These are phyloP conservation scores for Pteromalus puparum DNA, from an alignment of 1,140 invertebrate species.

Conservation along the genomic window DNA sequence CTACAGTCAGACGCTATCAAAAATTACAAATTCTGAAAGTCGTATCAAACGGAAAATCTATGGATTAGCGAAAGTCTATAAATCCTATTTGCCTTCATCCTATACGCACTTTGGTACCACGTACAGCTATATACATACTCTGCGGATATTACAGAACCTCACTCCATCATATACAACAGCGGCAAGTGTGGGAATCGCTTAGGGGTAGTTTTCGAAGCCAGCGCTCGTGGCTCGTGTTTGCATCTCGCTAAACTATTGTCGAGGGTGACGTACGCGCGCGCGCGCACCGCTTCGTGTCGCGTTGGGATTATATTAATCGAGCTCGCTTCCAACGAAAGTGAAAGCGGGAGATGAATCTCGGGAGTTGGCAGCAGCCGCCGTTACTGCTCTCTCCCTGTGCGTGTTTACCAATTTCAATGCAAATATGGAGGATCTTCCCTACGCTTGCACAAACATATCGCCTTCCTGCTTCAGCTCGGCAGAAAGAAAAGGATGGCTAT, in stretches of 20 bases:
- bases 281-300: neutral
- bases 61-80: neutral
- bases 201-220: neutral
- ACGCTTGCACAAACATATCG: neutral
- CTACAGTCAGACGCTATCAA: too few relatives aligned
- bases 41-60: too few relatives aligned
- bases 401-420: conserved; percentile 68
- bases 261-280: neutral
- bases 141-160: neutral
- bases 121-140: neutral
- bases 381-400: conserved; percentile 29
- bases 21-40: too few relatives aligned
- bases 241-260: conserved; percentile 11
- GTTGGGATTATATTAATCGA: conserved; percentile 34
- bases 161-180: neutral
- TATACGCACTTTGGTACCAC: neutral
- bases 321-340: neutral
- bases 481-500: neutral
- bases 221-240: neutral
- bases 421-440: conserved; percentile 57
- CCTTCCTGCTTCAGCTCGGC: neutral
- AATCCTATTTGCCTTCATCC: neutral
- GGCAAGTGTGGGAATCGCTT: neutral
- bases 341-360: conserved; percentile 16
- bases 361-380: conserved; percentile 9